These are phyloP conservation scores for Heliconius sara DNA, from an alignment of 2,888 invertebrate species.

Conservation along the genomic window DNA sequence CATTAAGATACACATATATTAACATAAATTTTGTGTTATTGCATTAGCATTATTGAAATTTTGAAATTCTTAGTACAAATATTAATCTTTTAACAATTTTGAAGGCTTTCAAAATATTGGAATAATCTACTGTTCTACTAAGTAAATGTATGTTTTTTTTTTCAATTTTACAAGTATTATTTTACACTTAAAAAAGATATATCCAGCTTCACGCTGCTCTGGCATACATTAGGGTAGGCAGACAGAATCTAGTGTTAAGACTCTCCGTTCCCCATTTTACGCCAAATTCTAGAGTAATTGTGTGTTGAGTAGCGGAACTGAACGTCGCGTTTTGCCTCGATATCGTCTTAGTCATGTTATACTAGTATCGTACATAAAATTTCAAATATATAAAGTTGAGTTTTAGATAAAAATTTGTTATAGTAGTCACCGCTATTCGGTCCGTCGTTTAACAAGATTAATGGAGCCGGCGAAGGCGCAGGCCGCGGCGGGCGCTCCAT, in stretches of 20 bases:
- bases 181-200: too few relatives aligned
- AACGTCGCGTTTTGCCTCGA: too few relatives aligned
- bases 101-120: too few relatives aligned
- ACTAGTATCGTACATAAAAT: neutral
- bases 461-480: slow-evolving; percentile 2
- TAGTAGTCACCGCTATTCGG: neutral
- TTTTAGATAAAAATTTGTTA: slow-evolving; percentile 18
- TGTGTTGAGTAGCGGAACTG: too few relatives aligned
- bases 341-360: neutral
- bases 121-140: too few relatives aligned
- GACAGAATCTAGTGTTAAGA: too few relatives aligned
- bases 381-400: neutral
- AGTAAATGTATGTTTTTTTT: too few relatives aligned
- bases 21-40: slow-evolving; percentile 18
- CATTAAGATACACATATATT: slow-evolving; percentile 14
- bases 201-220: too few relatives aligned
- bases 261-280: too few relatives aligned
- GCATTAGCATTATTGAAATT: slow-evolving; percentile 12
- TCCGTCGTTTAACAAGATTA: slow-evolving; percentile 28
- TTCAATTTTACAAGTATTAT: too few relatives aligned
- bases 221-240: too few relatives aligned
- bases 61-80: slow-evolving; percentile 5
- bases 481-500: slow-evolving; percentile 24
- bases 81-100: neutral
- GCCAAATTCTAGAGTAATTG: too few relatives aligned